Base-by-base conservation (phyloP, 2,113 vertebrate genomes). In the Chionodraco myersi region DNA sequence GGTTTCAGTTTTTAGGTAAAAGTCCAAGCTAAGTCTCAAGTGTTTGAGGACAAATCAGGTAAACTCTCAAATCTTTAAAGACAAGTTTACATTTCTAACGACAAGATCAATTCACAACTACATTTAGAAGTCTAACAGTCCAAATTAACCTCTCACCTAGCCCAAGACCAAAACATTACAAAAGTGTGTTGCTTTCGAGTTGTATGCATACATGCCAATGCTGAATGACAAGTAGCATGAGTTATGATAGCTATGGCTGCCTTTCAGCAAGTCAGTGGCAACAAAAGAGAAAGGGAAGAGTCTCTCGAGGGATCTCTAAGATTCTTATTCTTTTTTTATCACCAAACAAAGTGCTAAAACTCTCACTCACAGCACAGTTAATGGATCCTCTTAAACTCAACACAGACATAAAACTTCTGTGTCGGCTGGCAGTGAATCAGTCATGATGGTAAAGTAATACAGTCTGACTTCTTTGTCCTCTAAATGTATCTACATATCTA, bases 331-430 rank as follows among this genome's bases (percentile, higher is more conserved):
- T 60, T 54, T 78, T 48, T 72, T 75, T 71, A 75, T 26, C 1
- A 53, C 67, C 36, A 57, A 57, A 56, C 47, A 54, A 13, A 64
- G 57, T 0, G 18, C 49, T 77, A 45, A 76, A 80, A 49, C 60
- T 47, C 60, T 75, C 61, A 65, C 72, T 75, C 53, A 23, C 56
- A 54, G 62, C 64, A 74, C 54, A 79, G 70, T 80, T 88, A 86
- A 88, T 86, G 78, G 70, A 72, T 1, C 62, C 2, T 26, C 73
- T 80, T 57, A 4, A 48, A 15, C 61, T 53, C 56, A 21, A 66
- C 53, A 67, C 34, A 54, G 16, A 53, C 71, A 83, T 79, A 70
- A 84, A 48, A 63, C 54, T 4, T 63, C 64, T 4, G 44, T 18
- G 59, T 44, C 58, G 26, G 57, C 65, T 60, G 56, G 78, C 71